Conservation (phyloP, 2,797 vertebrate genomes). For the Scolopax rusticola region DNA sequence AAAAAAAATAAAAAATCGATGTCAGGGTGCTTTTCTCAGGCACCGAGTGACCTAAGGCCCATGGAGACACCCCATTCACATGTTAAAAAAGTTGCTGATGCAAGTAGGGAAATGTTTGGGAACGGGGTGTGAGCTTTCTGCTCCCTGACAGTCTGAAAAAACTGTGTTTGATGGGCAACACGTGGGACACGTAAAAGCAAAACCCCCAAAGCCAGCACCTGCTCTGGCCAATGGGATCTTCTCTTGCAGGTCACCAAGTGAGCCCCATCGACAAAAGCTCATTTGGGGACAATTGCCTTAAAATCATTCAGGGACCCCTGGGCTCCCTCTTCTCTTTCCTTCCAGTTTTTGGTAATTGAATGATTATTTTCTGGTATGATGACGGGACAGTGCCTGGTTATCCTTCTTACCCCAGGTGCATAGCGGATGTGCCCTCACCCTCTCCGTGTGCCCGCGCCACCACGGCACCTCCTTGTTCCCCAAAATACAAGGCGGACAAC, state of each 20-base stretch:
- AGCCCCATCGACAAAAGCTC: rapidly evolving
- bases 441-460: rapidly evolving
- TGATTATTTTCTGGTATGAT: neutral
- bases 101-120: neutral
- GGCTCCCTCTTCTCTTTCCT: neutral
- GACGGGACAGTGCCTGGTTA: rapidly evolving
- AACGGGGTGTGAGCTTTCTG: neutral
- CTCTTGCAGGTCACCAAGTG: rapidly evolving
- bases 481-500: neutral
- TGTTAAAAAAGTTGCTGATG: neutral
- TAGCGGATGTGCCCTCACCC: neutral
- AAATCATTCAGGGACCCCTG: neutral
- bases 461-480: neutral
- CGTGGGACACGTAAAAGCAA: neutral
- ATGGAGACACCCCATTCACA: rapidly evolving
- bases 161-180: rapidly evolving
- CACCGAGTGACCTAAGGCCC: neutral
- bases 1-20: neutral
- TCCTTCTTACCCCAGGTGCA: rapidly evolving
- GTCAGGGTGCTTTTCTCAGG: neutral
- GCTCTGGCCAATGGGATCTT: neutral
- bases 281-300: neutral
- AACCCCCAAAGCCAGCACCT: neutral
- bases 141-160: neutral
- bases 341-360: neutral